Conservation (phyloP, 2,113 vertebrate genomes). For the Nibea albiflora region DNA sequence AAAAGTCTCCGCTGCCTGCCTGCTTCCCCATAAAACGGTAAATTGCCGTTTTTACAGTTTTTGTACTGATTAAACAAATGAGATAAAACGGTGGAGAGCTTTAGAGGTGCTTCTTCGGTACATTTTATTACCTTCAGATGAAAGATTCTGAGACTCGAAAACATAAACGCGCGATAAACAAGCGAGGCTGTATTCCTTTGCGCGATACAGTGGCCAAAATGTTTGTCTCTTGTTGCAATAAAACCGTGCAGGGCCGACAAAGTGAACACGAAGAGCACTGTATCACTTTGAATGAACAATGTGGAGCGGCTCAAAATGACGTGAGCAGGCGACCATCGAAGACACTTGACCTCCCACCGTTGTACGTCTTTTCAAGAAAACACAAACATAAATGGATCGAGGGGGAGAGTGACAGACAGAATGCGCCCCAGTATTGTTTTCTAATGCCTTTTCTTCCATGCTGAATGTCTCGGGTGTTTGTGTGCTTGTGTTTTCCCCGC, state of each 20-base stretch:
- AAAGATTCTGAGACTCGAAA: not conserved
- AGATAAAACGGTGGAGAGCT: not conserved
- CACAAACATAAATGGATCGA: slow-evolving; percentile 21
- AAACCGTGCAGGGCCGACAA: not conserved
- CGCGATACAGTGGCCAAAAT: not conserved
- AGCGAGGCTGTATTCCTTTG: not conserved
- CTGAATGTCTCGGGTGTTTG: not conserved
- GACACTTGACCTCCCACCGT: slow-evolving; percentile 27
- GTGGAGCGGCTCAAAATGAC: slow-evolving; percentile 26
- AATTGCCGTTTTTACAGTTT: not conserved
- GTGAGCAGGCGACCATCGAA: not conserved
- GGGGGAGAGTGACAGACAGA: not conserved
- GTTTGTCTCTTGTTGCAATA: not conserved
- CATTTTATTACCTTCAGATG: not conserved
- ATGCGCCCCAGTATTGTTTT: not conserved
- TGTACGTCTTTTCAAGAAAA: slow-evolving; percentile 21
- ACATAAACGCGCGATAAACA: not conserved
- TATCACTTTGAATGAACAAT: slow-evolving; percentile 34
- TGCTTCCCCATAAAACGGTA: not conserved
- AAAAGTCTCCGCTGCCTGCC: not conserved
- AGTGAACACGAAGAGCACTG: slow-evolving; percentile 22
- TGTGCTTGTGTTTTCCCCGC: not conserved
- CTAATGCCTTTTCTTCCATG: not conserved
- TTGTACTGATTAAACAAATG: not conserved
- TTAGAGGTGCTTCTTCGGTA: not conserved